Conservation (phyloP, 35 echinoderm and acorn worm species). For the Lytechinus pictus region DNA sequence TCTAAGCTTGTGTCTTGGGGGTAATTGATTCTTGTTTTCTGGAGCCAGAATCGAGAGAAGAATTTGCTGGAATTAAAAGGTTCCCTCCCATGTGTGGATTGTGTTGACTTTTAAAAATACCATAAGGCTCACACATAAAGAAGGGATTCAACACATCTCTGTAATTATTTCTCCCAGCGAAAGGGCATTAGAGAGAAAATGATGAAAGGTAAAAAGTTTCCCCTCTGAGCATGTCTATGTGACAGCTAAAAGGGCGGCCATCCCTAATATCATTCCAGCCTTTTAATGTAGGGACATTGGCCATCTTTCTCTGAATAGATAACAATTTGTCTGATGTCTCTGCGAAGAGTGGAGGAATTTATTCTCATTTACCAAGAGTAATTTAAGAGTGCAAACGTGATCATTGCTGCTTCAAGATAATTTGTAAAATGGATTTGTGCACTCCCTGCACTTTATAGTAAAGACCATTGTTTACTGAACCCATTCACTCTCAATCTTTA, state of each 20-base stretch:
- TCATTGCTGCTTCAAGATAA: neutral
- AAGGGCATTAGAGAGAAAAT: neutral
- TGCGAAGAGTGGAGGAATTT: neutral
- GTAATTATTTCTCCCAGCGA: slow-evolving; percentile 11
- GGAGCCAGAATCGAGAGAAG: neutral
- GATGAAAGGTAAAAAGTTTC: neutral
- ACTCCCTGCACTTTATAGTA: neutral
- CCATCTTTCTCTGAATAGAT: neutral
- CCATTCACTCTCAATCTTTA: neutral
- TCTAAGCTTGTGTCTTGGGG: neutral
- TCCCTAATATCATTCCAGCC: no score
- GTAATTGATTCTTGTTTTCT: slow-evolving; percentile 20
- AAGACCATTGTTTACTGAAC: neutral
- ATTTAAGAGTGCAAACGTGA: neutral
- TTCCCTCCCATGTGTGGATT: neutral
- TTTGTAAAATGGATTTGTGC: neutral
- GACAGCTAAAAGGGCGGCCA: neutral
- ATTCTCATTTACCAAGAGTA: neutral
- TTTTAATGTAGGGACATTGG: neutral
- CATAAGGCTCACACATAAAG: neutral
- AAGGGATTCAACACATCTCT: neutral
- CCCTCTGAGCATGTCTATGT: neutral
- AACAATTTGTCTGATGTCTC: neutral
- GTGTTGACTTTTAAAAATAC: neutral
- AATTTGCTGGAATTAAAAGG: neutral